Evolutionary conservation across 2,888 invertebrate genomes (phyloP), one percentile per base, ranked within the genome.

Genomic region (Chloromyia formosa): DNA sequence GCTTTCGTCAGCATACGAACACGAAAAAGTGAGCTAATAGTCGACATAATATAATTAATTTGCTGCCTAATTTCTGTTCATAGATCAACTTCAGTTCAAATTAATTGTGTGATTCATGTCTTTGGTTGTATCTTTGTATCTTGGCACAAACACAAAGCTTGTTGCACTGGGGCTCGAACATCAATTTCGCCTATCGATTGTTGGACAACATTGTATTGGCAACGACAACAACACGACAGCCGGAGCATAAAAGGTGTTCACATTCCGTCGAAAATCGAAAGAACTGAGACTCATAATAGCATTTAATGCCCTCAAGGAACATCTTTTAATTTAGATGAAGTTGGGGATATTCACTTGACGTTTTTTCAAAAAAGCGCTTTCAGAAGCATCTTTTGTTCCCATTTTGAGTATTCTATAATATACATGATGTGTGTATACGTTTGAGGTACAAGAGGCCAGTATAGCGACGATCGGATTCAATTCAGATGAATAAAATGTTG

Each of bases 291-390:
- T 58, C 56, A 18, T 58, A 58, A 58, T 58, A 23, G 23, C 64
- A 42, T 20, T 64, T 64, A 40, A 42, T 64, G 64, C 64, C 64
- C 64, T 14, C 18, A 20, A 64, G 64, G 64, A 64, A 64, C 23
- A 42, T 64, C 64, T 64, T 64, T 64, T 64, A 40, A 64, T 64
- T 64, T 64, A 40, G 62, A 62, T 62, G 27, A 35, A 62, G 64
- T 64, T 40, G 40, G 18, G 42, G 64, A 64, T 64, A 62, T 40
- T 14, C 20, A 62, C 9, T 7, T 16, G 10, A 27, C 18, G 1
- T 27, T 16, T 12, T 10, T 20, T 16, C 10, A 27, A 14, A 23
- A 23, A 64, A 42, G 45, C 12, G 20, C 64, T 64, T 64, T 42
- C 42, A 64, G 42, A 64, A 40, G 42, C 64, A 64, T 42, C 64